Evolutionary conservation across 1,140 invertebrate species (phyloP).

Genomic region (Eupristina koningsbergeri): DNA sequence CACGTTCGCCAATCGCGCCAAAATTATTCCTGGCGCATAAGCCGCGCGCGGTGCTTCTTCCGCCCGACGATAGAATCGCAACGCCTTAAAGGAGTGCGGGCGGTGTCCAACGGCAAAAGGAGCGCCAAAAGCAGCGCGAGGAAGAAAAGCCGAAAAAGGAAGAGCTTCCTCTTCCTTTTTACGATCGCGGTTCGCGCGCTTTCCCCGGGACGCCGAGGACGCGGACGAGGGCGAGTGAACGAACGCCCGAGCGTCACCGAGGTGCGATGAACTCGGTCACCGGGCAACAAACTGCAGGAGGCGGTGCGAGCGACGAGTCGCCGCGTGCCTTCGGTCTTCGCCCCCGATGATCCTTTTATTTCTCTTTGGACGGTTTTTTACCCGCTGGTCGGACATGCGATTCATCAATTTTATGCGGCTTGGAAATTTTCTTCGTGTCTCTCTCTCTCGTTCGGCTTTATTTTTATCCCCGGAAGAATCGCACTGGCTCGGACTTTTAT

Average conservation of each 20-base stretch:
- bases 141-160: background rate
- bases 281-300: conserved; percentile 73
- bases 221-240: conserved; percentile 42
- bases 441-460: background rate
- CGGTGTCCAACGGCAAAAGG: background rate
- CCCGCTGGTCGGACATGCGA: conserved; percentile 8
- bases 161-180: too few species aligned
- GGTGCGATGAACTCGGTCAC: conserved; percentile 74
- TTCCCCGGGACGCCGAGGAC: conserved; percentile 58
- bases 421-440: background rate
- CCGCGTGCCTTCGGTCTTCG: conserved; percentile 50
- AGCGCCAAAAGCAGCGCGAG: background rate
- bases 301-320: conserved; percentile 55
- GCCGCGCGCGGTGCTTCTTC: background rate
- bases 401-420: background rate
- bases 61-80: conserved; percentile 15
- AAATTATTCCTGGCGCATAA: conserved; percentile 22
- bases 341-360: conserved; percentile 30
- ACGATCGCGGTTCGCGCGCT: background rate
- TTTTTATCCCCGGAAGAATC: background rate
- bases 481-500: background rate
- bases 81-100: background rate
- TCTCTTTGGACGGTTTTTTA: conserved; percentile 7
- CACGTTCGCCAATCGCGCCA: background rate
- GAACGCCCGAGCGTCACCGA: conserved; percentile 53